phyloP scores from a whole-genome alignment of 2,888 invertebrate species.

The Byasa hedistus region DNA sequence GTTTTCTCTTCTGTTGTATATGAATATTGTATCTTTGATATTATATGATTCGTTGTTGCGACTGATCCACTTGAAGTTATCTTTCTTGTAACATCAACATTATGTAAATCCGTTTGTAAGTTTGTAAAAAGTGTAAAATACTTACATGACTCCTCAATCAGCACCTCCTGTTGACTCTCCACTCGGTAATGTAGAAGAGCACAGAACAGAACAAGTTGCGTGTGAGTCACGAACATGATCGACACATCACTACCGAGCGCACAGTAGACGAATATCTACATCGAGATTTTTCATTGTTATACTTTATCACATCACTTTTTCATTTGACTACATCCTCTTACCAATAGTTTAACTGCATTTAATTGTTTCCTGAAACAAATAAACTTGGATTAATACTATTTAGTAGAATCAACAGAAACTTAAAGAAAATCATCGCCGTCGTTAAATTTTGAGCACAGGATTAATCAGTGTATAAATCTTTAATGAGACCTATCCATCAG shows the following conservation, averaged over 20 bases:
- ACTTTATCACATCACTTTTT: conserved; percentile 4
- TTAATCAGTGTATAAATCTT: too few relatives aligned
- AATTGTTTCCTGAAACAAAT: conserved; percentile 21
- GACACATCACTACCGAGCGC: conserved; percentile 32
- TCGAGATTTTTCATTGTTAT: conserved; percentile 10
- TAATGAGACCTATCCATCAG: too few relatives aligned
- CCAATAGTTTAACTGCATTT: background rate
- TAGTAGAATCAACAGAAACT: background rate
- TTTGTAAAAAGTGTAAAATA: conserved; percentile 23
- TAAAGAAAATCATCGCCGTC: too few relatives aligned
- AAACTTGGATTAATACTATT: background rate
- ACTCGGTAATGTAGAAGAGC: conserved; percentile 61
- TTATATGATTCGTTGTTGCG: too few relatives aligned
- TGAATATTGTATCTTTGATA: too few relatives aligned
- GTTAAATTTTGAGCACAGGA: too few relatives aligned
- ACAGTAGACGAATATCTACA: conserved; percentile 15
- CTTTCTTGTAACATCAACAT: too few relatives aligned
- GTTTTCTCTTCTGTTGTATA: too few relatives aligned
- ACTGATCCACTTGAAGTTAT: too few relatives aligned
- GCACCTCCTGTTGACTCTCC: conserved; percentile 63
- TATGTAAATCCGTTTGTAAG: too few relatives aligned
- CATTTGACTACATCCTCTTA: conserved; percentile 16
- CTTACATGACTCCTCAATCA: conserved; percentile 71
- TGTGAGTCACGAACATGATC: conserved; percentile 50
- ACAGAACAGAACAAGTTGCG: conserved; percentile 44